Percentiles rank a stretch among this genome's conserved stretches.
Evolutionary conservation across 2,797 vertebrate genomes (phyloP).

Genomic region (Diglossa cyanea): DNA sequence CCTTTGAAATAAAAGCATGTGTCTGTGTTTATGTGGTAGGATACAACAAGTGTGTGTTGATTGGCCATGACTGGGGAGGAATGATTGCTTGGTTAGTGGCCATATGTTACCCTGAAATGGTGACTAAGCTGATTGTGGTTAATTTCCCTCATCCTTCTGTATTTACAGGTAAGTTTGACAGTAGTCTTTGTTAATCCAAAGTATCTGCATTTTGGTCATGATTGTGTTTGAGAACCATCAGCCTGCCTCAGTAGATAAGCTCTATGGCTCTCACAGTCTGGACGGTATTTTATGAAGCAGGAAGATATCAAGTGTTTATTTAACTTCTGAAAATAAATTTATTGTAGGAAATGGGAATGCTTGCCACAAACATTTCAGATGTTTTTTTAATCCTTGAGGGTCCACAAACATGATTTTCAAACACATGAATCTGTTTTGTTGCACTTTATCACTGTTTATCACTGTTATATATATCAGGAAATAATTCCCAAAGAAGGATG

Average conservation of each 20-base stretch:
- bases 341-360: not conserved
- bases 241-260: not conserved
- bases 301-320: not conserved
- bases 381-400: not conserved
- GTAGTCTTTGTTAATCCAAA: not conserved
- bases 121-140: conserved; percentile 93
- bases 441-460: not conserved
- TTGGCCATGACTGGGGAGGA: conserved; percentile 98
- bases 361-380: not conserved
- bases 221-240: not conserved
- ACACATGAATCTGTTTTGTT: not conserved
- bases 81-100: conserved; percentile 95
- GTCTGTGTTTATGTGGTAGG: conserved; percentile 77
- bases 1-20: conserved; percentile 11
- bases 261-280: not conserved
- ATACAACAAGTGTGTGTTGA: conserved; percentile 94
- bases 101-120: conserved; percentile 96
- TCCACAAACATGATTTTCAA: not conserved
- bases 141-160: conserved; percentile 97
- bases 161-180: conserved; percentile 85
- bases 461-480: not conserved
- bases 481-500: not conserved
- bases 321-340: not conserved
- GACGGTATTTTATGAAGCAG: not conserved
- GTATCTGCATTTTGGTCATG: not conserved